Evolutionary conservation across 2,797 vertebrate species (phyloP).

Genomic region (Sphenodon punctatus): DNA sequence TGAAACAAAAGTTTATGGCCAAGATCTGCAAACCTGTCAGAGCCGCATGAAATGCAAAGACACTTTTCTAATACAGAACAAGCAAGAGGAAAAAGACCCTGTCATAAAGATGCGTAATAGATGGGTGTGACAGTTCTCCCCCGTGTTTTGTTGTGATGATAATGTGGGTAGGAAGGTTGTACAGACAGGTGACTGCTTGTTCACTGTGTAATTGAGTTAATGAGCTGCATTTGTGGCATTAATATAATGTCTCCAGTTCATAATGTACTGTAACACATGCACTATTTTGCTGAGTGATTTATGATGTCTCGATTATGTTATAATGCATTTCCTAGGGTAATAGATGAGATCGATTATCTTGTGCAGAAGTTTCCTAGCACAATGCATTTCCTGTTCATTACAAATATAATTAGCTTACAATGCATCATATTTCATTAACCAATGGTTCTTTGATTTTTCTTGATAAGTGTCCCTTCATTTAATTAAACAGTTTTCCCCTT

Average conservation of each 20-base stretch:
- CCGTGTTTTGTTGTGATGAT: constrained; percentile 18
- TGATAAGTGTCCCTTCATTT: constrained; percentile 10
- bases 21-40: constrained; percentile 10
- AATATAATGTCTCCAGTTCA: constrained; percentile 45
- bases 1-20: constrained; percentile 8
- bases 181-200: constrained; percentile 39
- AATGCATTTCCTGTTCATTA: constrained; percentile 33
- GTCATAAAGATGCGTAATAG: neutral
- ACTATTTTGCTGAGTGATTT: constrained; percentile 48
- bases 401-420: constrained; percentile 26
- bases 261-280: constrained; percentile 26
- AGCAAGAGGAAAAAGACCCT: neutral
- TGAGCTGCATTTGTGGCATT: constrained; percentile 46
- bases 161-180: constrained; percentile 39
- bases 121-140: constrained; percentile 7
- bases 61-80: constrained; percentile 12
- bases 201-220: constrained; percentile 41
- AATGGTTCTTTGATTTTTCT: constrained; percentile 20
- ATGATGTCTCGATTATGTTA: constrained; percentile 33
- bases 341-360: constrained; percentile 45
- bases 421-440: constrained; percentile 31
- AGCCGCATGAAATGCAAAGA: constrained; percentile 1
- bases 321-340: constrained; percentile 44
- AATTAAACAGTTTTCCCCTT: neutral
- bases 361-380: constrained; percentile 21